Percentiles rank a stretch among this genome's conserved stretches.
Evolutionary conservation across 2,797 vertebrate species (phyloP).

Genomic region (Pterois miles): DNA sequence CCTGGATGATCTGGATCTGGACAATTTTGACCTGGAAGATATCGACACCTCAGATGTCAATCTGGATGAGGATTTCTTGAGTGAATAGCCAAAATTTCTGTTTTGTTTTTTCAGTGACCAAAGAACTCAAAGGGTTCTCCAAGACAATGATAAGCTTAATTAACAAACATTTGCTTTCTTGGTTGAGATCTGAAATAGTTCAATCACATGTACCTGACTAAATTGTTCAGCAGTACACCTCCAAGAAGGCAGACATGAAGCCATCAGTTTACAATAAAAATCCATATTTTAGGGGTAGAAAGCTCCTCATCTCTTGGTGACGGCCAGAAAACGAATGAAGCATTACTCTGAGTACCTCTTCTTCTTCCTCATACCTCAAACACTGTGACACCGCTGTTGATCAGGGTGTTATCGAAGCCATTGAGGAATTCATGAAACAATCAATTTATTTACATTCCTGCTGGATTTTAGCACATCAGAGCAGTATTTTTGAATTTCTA

Average conservation of each 20-base stretch:
- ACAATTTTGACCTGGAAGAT: slow-evolving; percentile 93
- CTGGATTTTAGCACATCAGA: not conserved
- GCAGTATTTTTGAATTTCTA: not conserved
- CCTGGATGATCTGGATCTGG: slow-evolving; percentile 92
- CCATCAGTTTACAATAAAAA: not conserved
- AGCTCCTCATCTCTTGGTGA: not conserved
- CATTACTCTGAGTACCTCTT: not conserved
- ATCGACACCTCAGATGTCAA: slow-evolving; percentile 92
- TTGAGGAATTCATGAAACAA: not conserved
- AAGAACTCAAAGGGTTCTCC: slow-evolving; percentile 8
- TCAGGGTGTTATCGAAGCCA: slow-evolving; percentile 19
- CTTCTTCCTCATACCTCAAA: not conserved
- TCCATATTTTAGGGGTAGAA: not conserved
- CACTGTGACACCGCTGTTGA: slow-evolving; percentile 19
- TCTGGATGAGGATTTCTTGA: slow-evolving; percentile 93
- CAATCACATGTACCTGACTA: not conserved
- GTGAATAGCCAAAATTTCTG: slow-evolving; percentile 73
- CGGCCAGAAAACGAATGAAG: not conserved
- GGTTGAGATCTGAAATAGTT: not conserved
- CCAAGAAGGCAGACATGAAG: not conserved
- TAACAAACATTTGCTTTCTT: not conserved
- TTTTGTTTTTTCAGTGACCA: slow-evolving; percentile 34
- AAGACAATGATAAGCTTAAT: not conserved
- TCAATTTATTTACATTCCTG: not conserved
- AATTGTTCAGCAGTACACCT: not conserved